phyloP scores from a whole-genome alignment of 35 echinoderm and acorn worm species.

The Lytechinus variegatus region DNA sequence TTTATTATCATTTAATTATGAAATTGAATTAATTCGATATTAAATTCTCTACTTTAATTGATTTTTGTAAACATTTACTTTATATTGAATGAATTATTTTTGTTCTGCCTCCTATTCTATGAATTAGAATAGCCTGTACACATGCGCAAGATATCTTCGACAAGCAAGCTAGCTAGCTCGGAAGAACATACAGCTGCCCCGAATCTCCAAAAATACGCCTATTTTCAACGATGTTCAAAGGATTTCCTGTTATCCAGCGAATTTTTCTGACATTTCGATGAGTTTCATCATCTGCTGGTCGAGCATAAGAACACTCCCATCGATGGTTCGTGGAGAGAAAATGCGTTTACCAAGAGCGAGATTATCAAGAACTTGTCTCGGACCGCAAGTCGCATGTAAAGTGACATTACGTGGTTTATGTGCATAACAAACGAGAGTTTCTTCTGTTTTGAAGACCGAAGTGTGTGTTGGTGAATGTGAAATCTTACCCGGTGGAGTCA shows the following conservation, averaged over 20 bases:
- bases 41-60: too few species aligned
- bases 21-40: too few species aligned
- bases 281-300: constrained; percentile 50
- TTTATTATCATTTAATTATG: background rate
- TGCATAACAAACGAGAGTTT: background rate
- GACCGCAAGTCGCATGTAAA: constrained; percentile 24
- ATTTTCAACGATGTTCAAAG: background rate
- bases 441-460: background rate
- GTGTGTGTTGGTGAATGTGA: background rate
- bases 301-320: constrained; percentile 27
- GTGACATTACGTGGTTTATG: constrained; percentile 12
- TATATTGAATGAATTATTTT: background rate
- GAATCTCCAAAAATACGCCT: background rate
- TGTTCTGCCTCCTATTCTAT: background rate
- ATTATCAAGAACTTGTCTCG: constrained; percentile 50
- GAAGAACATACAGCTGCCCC: background rate
- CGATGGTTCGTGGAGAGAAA: background rate
- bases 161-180: too few species aligned
- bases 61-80: background rate
- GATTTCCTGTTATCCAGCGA: background rate
- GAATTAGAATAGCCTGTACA: background rate
- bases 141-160: background rate
- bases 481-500: constrained; percentile 4
- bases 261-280: constrained; percentile 29
- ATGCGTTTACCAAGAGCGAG: constrained; percentile 57